phyloP scores from a whole-genome alignment of 2,888 invertebrate species.

The Dasysyrphus tricinctus region DNA sequence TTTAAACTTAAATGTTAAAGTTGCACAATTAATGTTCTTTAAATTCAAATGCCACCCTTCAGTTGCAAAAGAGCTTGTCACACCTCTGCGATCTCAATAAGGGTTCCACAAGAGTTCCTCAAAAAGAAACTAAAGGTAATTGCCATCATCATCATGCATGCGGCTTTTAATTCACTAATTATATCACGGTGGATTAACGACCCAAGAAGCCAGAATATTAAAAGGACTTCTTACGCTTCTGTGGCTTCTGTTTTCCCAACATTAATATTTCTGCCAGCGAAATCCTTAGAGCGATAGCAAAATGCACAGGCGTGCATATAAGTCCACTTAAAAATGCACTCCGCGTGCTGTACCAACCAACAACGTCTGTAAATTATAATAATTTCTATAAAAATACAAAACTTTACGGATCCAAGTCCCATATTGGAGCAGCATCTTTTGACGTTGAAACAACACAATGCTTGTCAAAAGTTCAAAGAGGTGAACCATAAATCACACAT shows the following conservation, averaged over 20 bases:
- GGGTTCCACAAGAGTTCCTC: constrained; percentile 43
- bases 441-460: constrained; percentile 57
- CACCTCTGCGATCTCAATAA: constrained; percentile 37
- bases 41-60: neutral
- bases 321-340: constrained; percentile 81
- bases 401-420: constrained; percentile 32
- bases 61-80: constrained; percentile 44
- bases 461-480: constrained; percentile 71
- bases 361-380: constrained; percentile 56
- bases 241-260: constrained; percentile 48
- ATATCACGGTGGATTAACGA: constrained; percentile 44
- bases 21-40: neutral
- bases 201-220: constrained; percentile 56
- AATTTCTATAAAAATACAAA: constrained; percentile 25
- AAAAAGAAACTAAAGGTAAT: constrained; percentile 68
- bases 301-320: constrained; percentile 71
- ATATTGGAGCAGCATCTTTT: constrained; percentile 39
- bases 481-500: constrained; percentile 73
- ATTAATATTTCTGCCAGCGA: neutral
- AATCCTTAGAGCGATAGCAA: constrained; percentile 19
- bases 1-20: too few relatives aligned
- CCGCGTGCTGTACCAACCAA: constrained; percentile 78
- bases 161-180: constrained; percentile 67
- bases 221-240: constrained; percentile 69
- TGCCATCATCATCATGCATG: constrained; percentile 69